These are phyloP conservation scores for Chinchilla lanigera DNA, from an alignment of 2,113 vertebrate genomes.

Conservation along the genomic window DNA sequence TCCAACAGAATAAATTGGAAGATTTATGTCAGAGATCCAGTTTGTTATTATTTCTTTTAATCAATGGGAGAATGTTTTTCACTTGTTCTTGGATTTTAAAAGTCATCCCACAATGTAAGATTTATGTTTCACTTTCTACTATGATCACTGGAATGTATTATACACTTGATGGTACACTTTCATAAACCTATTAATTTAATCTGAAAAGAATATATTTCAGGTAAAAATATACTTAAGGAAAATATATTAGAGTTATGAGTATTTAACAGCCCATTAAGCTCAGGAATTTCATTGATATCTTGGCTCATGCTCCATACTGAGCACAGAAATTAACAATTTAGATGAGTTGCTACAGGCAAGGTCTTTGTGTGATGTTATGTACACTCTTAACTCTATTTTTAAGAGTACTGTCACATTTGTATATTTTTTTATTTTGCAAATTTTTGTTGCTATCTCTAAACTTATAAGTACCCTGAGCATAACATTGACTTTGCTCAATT, in stretches of 20 bases:
- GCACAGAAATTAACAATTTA: slow-evolving; percentile 81
- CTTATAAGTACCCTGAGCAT: slow-evolving; percentile 75
- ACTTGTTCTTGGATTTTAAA: slow-evolving; percentile 31
- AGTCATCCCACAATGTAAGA: not conserved
- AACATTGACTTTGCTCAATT: slow-evolving; percentile 73
- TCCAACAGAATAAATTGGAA: not conserved
- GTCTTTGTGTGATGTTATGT: slow-evolving; percentile 60
- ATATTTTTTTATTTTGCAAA: slow-evolving; percentile 76
- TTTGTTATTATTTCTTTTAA: slow-evolving; percentile 25
- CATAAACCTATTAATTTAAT: slow-evolving; percentile 57
- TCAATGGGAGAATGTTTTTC: not conserved
- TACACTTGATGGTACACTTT: not conserved
- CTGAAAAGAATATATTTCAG: slow-evolving; percentile 63
- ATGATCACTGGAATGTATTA: not conserved
- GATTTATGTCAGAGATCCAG: not conserved
- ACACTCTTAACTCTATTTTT: slow-evolving; percentile 72
- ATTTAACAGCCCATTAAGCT: slow-evolving; percentile 61
- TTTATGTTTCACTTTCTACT: slow-evolving; percentile 34
- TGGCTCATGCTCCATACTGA: slow-evolving; percentile 73
- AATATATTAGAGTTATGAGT: not conserved
- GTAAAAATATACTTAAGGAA: not conserved
- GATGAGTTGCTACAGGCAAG: slow-evolving; percentile 79
- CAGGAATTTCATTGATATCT: slow-evolving; percentile 67
- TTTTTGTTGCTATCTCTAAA: slow-evolving; percentile 78
- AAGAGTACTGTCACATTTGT: slow-evolving; percentile 77